These are phyloP conservation scores for Cheumatopsyche charites DNA, from an alignment of 1,140 invertebrate genomes.

Conservation along the genomic window DNA sequence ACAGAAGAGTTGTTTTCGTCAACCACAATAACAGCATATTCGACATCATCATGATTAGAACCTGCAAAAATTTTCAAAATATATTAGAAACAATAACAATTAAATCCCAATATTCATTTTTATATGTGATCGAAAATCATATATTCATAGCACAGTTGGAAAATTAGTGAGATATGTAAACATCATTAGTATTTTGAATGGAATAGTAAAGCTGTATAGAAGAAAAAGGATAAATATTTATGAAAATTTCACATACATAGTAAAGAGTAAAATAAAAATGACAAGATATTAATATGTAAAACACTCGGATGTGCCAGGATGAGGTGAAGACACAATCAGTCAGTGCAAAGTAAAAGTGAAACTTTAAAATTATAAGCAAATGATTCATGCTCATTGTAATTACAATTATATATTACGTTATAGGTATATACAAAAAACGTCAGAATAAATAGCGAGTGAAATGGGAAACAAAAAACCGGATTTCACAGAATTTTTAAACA, in stretches of 20 bases:
- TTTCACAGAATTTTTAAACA: too few species aligned
- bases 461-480: not conserved
- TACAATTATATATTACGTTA: not conserved
- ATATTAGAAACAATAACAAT: constrained; percentile 20
- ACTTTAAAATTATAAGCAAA: constrained; percentile 3
- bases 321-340: constrained; percentile 6
- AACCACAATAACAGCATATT: constrained; percentile 88
- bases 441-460: not conserved
- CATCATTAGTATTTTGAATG: too few species aligned
- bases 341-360: constrained; percentile 3
- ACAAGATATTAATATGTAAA: not conserved
- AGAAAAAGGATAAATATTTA: not conserved
- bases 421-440: not conserved
- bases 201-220: too few species aligned
- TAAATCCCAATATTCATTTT: too few species aligned
- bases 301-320: constrained; percentile 25
- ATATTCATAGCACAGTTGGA: too few species aligned
- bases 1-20: constrained; percentile 87
- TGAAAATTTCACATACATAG: not conserved
- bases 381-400: constrained; percentile 4
- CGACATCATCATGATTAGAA: constrained; percentile 73
- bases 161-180: too few species aligned
- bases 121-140: too few species aligned
- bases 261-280: not conserved
- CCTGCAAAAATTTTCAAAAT: constrained; percentile 52